Evolutionary conservation across 2,888 invertebrate species (phyloP).

Genomic region (Anthophora plumipes): DNA sequence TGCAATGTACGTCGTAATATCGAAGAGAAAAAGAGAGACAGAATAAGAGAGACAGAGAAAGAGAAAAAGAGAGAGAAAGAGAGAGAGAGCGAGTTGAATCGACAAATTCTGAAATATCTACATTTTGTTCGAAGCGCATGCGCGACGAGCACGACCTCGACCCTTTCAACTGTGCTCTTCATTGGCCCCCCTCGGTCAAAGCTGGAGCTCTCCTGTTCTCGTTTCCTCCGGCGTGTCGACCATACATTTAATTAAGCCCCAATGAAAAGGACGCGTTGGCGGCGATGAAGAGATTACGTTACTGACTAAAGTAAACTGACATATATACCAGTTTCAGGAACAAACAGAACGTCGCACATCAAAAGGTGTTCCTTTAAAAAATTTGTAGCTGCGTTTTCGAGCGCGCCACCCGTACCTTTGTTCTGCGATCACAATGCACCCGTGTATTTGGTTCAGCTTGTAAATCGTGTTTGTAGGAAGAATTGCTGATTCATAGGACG

Average conservation of each 20-base stretch:
- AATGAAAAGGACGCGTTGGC: constrained; percentile 78
- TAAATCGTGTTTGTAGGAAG: neutral
- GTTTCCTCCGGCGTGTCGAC: constrained; percentile 68
- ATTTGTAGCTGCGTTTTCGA: neutral
- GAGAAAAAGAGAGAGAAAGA: neutral
- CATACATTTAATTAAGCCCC: constrained; percentile 79
- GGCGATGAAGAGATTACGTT: constrained; percentile 70
- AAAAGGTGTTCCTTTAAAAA: neutral
- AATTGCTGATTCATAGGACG: neutral
- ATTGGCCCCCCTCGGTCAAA: constrained; percentile 62
- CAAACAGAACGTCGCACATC: constrained; percentile 8
- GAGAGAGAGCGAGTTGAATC: constrained; percentile 27
- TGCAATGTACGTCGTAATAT: constrained; percentile 9
- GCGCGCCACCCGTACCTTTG: neutral
- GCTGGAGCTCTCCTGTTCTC: constrained; percentile 63
- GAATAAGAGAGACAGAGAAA: neutral
- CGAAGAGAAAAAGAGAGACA: neutral
- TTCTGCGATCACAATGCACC: neutral
- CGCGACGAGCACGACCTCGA: constrained; percentile 63
- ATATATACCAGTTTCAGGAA: constrained; percentile 49
- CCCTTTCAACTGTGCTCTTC: constrained; percentile 63
- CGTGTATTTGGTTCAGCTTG: neutral
- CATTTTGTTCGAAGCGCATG: constrained; percentile 51
- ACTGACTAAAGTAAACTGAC: constrained; percentile 50
- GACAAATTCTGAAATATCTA: constrained; percentile 63